Base-by-base conservation (phyloP, 2,888 invertebrate species). In the Beris chalybata region DNA sequence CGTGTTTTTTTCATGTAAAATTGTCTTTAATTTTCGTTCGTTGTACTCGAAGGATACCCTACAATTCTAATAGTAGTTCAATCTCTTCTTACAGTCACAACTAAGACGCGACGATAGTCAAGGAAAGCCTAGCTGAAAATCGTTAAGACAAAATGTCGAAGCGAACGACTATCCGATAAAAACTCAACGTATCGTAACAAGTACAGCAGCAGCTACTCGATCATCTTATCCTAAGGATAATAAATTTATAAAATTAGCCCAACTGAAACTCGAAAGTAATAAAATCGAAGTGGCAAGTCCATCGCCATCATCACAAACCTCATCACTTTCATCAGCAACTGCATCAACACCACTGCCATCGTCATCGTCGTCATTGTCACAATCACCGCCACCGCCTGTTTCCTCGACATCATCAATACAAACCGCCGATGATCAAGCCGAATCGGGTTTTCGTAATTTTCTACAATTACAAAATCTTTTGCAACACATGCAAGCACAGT, bases 101-200 rank as follows among this genome's bases (percentile, higher is more conserved):
- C 74, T 78, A 79, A 80, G 79, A 72, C 78, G 79, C 72, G 71
- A 80, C 74, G 80, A 80, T 78, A 78, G 75, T 74, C 77, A 78
- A 70, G 76, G 76, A 72, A 80, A 80, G 78, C 75, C 76, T 74
- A 80, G 79, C 79, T 80, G 80, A 80, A 80, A 80, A 76, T 78
- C 76, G 74, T 74, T 76, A 72, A 70, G 70, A 66, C 54, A 67
- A 52, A 69, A 65, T 5, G 38, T 38, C 38, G 38, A 38, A 7
- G 38, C 38, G 9, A 9, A 38, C 5, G 38, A 38, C 38, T 38
- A 6, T 32, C 45, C 32, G 31, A 47, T 38, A 47, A 22, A 57
- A 11, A 57, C 15, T 4, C 15, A 11, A 12, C 13, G 73, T 59
- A 53, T 63, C 31, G 48, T 64, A 55, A 59, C 68, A 56, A 29